Evolutionary conservation across 2,797 vertebrate genomes (phyloP), one percentile per base, ranked within the genome.

Genomic region (Salmo trutta): DNA sequence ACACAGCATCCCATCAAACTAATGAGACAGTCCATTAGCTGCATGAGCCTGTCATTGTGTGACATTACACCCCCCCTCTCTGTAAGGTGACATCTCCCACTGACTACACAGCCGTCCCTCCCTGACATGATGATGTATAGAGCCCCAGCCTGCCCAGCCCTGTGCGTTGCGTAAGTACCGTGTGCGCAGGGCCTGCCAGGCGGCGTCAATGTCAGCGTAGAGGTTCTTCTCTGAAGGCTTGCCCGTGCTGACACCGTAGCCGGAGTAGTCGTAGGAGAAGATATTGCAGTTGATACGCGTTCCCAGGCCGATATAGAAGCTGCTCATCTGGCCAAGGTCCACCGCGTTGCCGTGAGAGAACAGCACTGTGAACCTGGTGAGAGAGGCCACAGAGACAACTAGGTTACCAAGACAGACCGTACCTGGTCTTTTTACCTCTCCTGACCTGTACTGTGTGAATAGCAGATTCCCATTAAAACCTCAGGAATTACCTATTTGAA

Each of bases 301-400:
- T 71, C 96, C 96, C 73, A 97, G 88, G 76, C 95, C 96, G 0
- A 97, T 92, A 84, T 97, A 97, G 90, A 97, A 97, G 77, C 96
- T 97, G 93, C 96, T 95, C 96, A 97, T 97, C 93, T 97, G 96
- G n/a, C 96, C 96, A 88, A 97, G 90, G 89, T 97, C 96, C 80
- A 97, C 96, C 0, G 96, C 96, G 0, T 97, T 97, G 74, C 96
- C 96, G 0, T 97, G 96, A 0, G 96, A 97, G 86, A 97, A 97
- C 65, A 97, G 94, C 54, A 97, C 91, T 0, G 96, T 97, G 88
- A 95, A 97, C 90, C 96, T 97, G 36, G 68, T 12, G 79, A 31
- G 5, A 29, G 47, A 51, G 17, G 19, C 19, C 56, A 62, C 53
- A 56, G 19, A 19, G n/a, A 62, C 0, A 21, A 62, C 7, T 21